phyloP scores from a whole-genome alignment of 2,888 invertebrate genomes.

The Dysmachus trigonus region DNA sequence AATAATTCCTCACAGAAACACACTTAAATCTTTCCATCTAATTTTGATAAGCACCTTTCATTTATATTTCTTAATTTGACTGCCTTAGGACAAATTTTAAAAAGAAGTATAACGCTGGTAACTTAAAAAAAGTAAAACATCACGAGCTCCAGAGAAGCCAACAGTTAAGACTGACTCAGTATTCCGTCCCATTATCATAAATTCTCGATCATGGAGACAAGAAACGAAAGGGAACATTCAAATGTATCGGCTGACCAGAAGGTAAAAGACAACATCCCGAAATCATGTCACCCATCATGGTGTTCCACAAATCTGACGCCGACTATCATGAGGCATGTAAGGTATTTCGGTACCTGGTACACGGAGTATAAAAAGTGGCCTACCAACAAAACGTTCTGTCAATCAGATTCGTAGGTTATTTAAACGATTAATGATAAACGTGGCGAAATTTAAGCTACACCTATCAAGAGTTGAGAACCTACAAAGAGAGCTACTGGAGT shows the following conservation, averaged over 20 bases:
- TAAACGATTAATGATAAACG: conserved; percentile 49
- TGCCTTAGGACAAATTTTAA: conserved; percentile 45
- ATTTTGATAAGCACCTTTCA: conserved; percentile 44
- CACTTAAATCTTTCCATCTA: conserved; percentile 23
- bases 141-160: neutral
- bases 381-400: conserved; percentile 47
- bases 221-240: neutral
- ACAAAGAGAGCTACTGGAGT: neutral
- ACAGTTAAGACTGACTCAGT: neutral
- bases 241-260: neutral
- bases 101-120: neutral
- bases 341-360: neutral
- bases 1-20: neutral
- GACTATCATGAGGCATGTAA: neutral
- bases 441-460: conserved; percentile 49
- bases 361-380: neutral
- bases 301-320: neutral
- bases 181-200: neutral
- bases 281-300: conserved; percentile 1
- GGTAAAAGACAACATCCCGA: neutral
- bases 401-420: conserved; percentile 47
- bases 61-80: conserved; percentile 50
- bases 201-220: no score
- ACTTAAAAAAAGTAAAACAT: neutral
- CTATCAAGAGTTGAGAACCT: neutral